These are phyloP conservation scores for Eupithecia abbreviata DNA, from an alignment of 2,888 invertebrate species.

Conservation along the genomic window DNA sequence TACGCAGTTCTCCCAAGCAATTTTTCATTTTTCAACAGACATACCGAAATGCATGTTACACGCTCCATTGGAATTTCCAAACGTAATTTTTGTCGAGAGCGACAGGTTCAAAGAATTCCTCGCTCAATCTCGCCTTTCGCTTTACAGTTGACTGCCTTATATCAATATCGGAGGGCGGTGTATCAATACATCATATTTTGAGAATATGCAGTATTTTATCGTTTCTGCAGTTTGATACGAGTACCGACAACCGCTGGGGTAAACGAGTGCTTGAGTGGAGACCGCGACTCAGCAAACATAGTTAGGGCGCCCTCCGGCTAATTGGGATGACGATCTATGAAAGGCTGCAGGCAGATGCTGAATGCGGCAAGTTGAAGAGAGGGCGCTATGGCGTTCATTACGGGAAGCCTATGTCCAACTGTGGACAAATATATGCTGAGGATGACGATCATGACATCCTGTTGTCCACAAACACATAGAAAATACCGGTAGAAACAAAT, in stretches of 20 bases:
- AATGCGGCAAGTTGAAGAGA: no score
- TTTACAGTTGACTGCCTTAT: conserved; percentile 32
- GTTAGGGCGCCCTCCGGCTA: no score
- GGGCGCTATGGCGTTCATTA: no score
- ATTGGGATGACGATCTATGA: no score
- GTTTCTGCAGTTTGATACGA: conserved; percentile 8
- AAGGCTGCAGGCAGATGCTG: no score
- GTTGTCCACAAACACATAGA: neutral
- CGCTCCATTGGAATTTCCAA: conserved; percentile 14
- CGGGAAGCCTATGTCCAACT: no score
- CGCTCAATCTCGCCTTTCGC: conserved; percentile 26
- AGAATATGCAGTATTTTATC: conserved; percentile 26
- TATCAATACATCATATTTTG: conserved; percentile 22
- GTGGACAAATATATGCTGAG: no score
- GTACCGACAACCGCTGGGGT: no score
- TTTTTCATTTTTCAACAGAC: conserved; percentile 10
- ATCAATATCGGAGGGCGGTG: conserved; percentile 32
- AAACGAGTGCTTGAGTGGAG: no score
- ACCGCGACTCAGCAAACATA: no score
- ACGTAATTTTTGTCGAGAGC: conserved; percentile 15
- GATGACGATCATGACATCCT: no score
- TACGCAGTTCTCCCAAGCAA: neutral
- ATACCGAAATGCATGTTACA: conserved; percentile 30
- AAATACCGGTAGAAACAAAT: neutral
- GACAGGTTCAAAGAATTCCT: conserved; percentile 28